Base-by-base conservation (phyloP, 2,888 invertebrate species). In the Apamea epomidion region DNA sequence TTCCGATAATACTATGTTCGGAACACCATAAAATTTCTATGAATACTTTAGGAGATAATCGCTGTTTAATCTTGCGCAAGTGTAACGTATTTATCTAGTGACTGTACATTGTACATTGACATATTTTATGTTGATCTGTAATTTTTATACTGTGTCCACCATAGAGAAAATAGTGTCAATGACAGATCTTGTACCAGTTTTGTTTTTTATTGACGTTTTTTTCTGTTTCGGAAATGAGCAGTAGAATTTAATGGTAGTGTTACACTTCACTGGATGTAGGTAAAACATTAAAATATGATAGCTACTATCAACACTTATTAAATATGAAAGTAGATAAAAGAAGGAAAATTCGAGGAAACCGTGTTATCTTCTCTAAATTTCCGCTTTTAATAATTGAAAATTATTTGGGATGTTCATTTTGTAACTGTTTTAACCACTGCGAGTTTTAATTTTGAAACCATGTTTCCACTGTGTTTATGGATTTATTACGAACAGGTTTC, bases 141-240 rank as follows among this genome's bases (percentile, higher is more conserved):
- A 25, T 62, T 81, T 74, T 74, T 62, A 70, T 67, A 48, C 74
- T 62, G 65, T 77, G 29, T 42, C 25, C 16, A 16, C 18, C 71
- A n/a, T 18, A 48, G 58, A 48, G 54, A 60, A 67, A 82, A 82
- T 25, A 72, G 60, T 62, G 54, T 70, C 29, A 83, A 48, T 69
- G 74, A 84, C 42, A 75, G 71, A 87, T 72, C 78, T 78, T 82
- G 76, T 77, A 74, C 75, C 62, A 82, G 10, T 60, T 80, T 73
- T 65, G 18, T 37, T 78, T 78, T 78, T 81, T 69, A 64, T 68
- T 69, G 67, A 51, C 62, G 21, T 48, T 80, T 81, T 81, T 73
- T 74, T 79, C 60, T 78, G 88, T 82, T 88, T 87, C 88, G 86
- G 88, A 85, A 85, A 86, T 72, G 68, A 62, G 21, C 48, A 37